Base-by-base conservation (phyloP, 2,888 invertebrate genomes). In the Sepioteuthis lessoniana region DNA sequence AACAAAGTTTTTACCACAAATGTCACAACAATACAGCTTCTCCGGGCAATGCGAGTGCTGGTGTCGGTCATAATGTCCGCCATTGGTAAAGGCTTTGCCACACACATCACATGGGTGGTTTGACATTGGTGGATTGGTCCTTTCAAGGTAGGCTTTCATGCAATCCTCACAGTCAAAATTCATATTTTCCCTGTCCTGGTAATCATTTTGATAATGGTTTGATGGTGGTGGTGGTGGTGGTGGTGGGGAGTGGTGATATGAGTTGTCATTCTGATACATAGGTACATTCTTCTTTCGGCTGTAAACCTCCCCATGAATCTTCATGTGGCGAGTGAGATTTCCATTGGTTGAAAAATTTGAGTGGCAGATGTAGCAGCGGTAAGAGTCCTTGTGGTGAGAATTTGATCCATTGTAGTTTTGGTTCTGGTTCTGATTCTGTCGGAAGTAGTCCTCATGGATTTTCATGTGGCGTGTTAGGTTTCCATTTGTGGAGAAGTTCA, bases 61-160 rank as follows among this genome's bases (percentile, higher is more conserved):
- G n/a, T 92, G 92, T 31, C 92, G 42, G n/a, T 92, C 92, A 92
- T 47, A 92, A n/a, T 47, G n/a, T 47, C 47, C 92, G 47, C 92
- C 42, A 46, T 92, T 92, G 42, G 92, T 92, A 42, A 92, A 92
- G n/a, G 47, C 92, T 92, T 92, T 92, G 46, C 47, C 92, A 31
- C 92, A 92, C 31, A 92, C 47, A 92, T 47, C 92, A 92, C 92
- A 92, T 42, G 92, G 42, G 31, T 47, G 47, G 47, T 42, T 92
- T 42, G 42, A 47, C 92, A 42, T 38, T 31, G 92, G 28, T 16
- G 38, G 31, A 31, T 92, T 92, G 42, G 42, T 46, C 47, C 47
- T 92, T 42, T 92, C 92, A 92, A 47, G 42, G 31, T 92, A 92
- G n/a, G 92, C 92, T n/a, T 92, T 92, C 92, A 92, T 92, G 92